phyloP scores from a whole-genome alignment of 1,140 invertebrate species.

The Gerris buenoi region DNA sequence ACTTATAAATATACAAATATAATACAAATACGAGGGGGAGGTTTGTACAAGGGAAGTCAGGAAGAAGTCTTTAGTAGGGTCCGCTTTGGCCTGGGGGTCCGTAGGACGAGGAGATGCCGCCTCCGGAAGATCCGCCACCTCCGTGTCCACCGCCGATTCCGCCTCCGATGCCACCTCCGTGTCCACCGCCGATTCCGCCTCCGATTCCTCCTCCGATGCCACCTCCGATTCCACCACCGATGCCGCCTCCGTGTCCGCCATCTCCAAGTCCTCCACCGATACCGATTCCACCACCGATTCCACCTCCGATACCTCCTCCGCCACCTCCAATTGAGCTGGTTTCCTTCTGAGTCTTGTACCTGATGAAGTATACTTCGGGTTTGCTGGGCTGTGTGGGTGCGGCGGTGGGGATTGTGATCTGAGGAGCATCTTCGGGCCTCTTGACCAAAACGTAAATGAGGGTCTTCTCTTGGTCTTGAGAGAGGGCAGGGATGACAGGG shows the following conservation, averaged over 20 bases:
- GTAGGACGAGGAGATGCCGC: conserved; percentile 5
- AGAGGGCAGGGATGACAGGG: conserved; percentile 51
- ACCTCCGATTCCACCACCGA: conserved; percentile 28
- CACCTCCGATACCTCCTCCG: background rate
- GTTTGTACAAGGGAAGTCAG: background rate
- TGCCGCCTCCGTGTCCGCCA: background rate
- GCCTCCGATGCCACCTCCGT: conserved; percentile 25
- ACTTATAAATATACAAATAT: conserved; percentile 4
- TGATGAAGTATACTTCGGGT: conserved; percentile 76
- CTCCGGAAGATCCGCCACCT: conserved; percentile 31
- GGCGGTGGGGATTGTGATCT: conserved; percentile 54
- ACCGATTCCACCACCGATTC: background rate
- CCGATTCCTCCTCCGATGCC: conserved; percentile 27
- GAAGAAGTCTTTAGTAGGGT: conserved; percentile 17
- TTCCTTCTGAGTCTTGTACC: conserved; percentile 62
- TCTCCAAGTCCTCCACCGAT: background rate
- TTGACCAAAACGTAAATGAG: conserved; percentile 74
- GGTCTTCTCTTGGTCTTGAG: conserved; percentile 73
- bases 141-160: conserved; percentile 27
- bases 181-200: conserved; percentile 27
- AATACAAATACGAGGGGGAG: background rate
- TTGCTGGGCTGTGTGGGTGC: conserved; percentile 64
- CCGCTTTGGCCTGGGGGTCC: conserved; percentile 25
- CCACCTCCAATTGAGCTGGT: conserved; percentile 22
- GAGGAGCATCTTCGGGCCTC: conserved; percentile 63